These are phyloP conservation scores for Sesamia nonagrioides DNA, from an alignment of 1,140 invertebrate species.

Conservation along the genomic window DNA sequence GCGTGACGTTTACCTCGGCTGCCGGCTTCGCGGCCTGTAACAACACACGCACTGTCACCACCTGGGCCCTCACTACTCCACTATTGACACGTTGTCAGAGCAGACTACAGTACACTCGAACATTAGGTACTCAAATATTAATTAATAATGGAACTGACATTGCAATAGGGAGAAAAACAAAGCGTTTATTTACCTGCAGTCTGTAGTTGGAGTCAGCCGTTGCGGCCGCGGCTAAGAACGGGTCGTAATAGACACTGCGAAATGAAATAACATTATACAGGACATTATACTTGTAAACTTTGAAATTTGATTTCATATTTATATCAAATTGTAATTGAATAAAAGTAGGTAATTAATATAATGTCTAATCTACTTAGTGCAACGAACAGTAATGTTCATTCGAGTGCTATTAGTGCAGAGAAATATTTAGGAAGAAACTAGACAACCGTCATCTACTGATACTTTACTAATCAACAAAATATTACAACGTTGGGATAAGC, in stretches of 20 bases:
- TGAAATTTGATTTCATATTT: neutral
- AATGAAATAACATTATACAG: constrained; percentile 36
- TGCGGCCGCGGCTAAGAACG: constrained; percentile 96
- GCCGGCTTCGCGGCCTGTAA: constrained; percentile 91
- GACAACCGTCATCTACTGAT: constrained; percentile 8
- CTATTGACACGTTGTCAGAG: neutral
- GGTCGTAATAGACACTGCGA: constrained; percentile 97
- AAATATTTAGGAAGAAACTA: constrained; percentile 22
- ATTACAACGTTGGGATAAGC: constrained; percentile 23
- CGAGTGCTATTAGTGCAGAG: constrained; percentile 42
- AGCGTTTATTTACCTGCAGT: constrained; percentile 92
- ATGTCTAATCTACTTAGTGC: constrained; percentile 32
- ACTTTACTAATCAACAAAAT: constrained; percentile 26
- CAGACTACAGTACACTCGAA: neutral
- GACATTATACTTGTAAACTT: neutral
- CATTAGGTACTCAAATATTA: neutral
- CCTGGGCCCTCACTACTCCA: constrained; percentile 1
- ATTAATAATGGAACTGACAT: constrained; percentile 17
- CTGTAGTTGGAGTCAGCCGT: constrained; percentile 95
- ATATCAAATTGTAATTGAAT: neutral
- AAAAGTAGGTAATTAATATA: neutral
- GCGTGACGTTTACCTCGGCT: constrained; percentile 88
- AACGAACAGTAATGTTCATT: constrained; percentile 22
- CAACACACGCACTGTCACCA: constrained; percentile 86
- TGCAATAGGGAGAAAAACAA: neutral